A percentile compares a stretch with the other conserved stretches of the same genome.
These are phyloP conservation scores for Rhynchonycteris naso DNA, from an alignment of 2,797 vertebrate genomes.

Conservation along the genomic window DNA sequence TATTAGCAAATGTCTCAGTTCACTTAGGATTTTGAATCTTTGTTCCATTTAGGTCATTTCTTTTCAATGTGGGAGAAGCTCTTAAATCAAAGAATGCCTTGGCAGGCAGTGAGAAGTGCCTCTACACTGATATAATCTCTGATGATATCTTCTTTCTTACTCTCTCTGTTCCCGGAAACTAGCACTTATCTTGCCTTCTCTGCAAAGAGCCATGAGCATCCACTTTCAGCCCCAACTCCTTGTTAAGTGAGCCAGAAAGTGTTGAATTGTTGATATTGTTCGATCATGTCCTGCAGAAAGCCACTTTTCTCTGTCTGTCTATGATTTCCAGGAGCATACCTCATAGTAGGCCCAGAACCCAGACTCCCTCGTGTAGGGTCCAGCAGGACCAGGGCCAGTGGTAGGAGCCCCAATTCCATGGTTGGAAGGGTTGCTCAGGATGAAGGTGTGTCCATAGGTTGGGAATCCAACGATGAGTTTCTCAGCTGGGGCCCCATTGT, in stretches of 20 bases:
- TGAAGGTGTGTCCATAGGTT: conserved; percentile 88
- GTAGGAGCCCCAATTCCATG: conserved; percentile 78
- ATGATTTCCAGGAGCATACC: conserved; percentile 64
- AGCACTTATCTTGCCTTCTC: not conserved
- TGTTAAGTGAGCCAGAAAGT: not conserved
- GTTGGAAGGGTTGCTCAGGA: conserved; percentile 79
- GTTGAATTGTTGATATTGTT: not conserved
- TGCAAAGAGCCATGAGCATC: not conserved
- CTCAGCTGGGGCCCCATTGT: conserved; percentile 84
- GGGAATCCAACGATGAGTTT: conserved; percentile 90
- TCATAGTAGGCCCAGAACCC: conserved; percentile 89
- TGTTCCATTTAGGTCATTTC: not conserved
- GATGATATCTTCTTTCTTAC: not conserved
- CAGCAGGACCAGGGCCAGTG: conserved; percentile 78
- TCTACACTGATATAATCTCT: not conserved
- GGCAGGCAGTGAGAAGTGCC: not conserved
- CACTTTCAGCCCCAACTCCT: not conserved
- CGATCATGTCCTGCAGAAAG: not conserved
- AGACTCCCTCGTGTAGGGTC: conserved; percentile 82
- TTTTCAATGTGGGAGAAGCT: not conserved
- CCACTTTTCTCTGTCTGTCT: not conserved
- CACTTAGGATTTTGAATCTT: not conserved
- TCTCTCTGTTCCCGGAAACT: not conserved
- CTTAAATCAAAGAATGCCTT: not conserved
- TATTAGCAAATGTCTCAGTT: not conserved